A percentile compares a stretch with the other conserved stretches of the same genome.
Evolutionary conservation across 2,113 vertebrate genomes (phyloP).

Genomic region (Prunella himalayana): DNA sequence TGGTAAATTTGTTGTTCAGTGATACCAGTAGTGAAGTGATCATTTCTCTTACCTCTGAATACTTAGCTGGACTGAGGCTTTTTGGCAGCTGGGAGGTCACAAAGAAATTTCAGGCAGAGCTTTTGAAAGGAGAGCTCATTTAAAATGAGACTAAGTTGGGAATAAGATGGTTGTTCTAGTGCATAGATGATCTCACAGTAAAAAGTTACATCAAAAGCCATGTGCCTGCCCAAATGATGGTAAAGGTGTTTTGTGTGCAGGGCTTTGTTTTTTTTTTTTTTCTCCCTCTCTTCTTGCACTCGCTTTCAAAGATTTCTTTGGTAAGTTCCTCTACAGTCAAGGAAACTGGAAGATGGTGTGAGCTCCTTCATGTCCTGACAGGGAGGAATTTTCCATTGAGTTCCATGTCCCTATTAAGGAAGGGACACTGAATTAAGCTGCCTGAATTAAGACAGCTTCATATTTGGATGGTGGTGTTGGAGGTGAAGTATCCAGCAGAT

Average conservation of each 20-base stretch:
- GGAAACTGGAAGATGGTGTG: not conserved
- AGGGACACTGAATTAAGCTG: not conserved
- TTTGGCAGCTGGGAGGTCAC: not conserved
- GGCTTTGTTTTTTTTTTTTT: not conserved
- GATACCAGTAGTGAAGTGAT: not conserved
- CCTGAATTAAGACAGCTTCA: not conserved
- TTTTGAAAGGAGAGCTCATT: not conserved
- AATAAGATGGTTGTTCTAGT: not conserved
- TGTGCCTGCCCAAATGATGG: not conserved
- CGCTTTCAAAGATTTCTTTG: not conserved
- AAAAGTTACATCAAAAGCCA: not conserved
- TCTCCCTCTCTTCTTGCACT: not conserved
- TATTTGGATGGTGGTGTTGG: not conserved
- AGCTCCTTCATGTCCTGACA: not conserved
- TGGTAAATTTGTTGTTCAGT: not conserved
- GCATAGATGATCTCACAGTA: not conserved
- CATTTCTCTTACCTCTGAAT: not conserved
- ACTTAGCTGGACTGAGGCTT: not conserved
- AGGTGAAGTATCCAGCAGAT: not conserved
- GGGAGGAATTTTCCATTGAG: not conserved
- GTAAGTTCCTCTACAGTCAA: not conserved
- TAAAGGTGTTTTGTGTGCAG: not conserved
- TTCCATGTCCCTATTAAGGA: not conserved
- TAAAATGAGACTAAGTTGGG: not conserved
- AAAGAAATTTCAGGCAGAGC: not conserved